Conservation (phyloP, 1,140 invertebrate genomes). For the Orius laevigatus region DNA sequence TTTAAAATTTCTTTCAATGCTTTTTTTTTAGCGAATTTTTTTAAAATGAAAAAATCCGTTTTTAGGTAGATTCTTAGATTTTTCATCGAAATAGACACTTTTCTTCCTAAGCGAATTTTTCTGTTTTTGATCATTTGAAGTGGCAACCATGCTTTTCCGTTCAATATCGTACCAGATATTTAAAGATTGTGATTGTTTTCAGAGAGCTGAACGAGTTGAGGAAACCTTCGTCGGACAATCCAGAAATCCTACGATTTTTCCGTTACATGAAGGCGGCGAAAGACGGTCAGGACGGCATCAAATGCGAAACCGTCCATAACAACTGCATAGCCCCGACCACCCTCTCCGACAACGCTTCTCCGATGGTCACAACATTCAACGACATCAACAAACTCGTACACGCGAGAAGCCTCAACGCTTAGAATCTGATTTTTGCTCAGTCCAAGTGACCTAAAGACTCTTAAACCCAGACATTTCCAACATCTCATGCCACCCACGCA, state of each 20-base stretch:
- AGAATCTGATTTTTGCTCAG: conserved; percentile 24
- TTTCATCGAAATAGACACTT: too few relatives aligned
- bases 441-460: too few relatives aligned
- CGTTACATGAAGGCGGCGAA: conserved; percentile 75
- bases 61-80: too few relatives aligned
- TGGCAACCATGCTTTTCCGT: too few relatives aligned
- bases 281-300: conserved; percentile 59
- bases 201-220: conserved; percentile 67
- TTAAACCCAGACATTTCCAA: too few relatives aligned
- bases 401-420: conserved; percentile 29
- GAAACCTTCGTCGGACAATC: conserved; percentile 63
- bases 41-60: too few relatives aligned
- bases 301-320: conserved; percentile 38
- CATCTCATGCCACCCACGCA: too few relatives aligned
- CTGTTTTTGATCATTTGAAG: too few relatives aligned
- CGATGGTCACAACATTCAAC: conserved; percentile 68
- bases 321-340: conserved; percentile 33
- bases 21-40: too few relatives aligned
- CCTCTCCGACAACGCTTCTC: conserved; percentile 38
- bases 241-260: conserved; percentile 69
- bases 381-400: conserved; percentile 72
- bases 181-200: conserved; percentile 19
- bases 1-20: too few relatives aligned
- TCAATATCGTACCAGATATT: too few relatives aligned
- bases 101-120: too few relatives aligned